phyloP scores from a whole-genome alignment of 2,113 vertebrate genomes.

The Catharus bicknelli region DNA sequence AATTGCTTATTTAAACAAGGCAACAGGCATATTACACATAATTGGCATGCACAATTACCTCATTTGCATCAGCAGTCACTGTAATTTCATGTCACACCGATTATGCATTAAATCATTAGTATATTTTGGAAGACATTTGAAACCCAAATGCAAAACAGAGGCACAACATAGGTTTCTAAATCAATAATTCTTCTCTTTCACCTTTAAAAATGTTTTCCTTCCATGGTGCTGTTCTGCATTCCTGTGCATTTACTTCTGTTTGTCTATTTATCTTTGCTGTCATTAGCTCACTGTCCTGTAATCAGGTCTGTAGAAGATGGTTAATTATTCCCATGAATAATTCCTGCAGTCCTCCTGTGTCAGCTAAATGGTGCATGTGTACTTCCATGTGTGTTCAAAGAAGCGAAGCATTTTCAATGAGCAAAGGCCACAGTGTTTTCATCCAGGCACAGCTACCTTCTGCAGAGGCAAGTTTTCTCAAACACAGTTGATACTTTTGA shows the following conservation, averaged over 20 bases:
- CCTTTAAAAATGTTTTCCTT: neutral
- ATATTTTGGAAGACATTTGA: conserved; percentile 36
- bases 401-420: neutral
- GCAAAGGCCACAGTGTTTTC: neutral
- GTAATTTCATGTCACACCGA: conserved; percentile 46
- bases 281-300: neutral
- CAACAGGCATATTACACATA: conserved; percentile 48
- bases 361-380: neutral
- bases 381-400: neutral
- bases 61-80: conserved; percentile 45
- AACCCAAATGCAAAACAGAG: conserved; percentile 9
- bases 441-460: neutral
- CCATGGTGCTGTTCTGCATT: neutral
- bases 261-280: neutral
- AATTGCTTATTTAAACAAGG: conserved; percentile 58
- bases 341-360: neutral
- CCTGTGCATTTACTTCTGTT: neutral
- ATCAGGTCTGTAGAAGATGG: neutral
- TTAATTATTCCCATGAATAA: neutral
- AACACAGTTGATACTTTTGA: neutral
- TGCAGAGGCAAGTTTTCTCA: neutral
- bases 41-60: conserved; percentile 49
- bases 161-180: neutral
- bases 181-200: neutral
- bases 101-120: conserved; percentile 3